Evolutionary conservation across 2,888 invertebrate genomes (phyloP), one percentile per base, ranked within the genome.

Genomic region (Melanophora roralis): DNA sequence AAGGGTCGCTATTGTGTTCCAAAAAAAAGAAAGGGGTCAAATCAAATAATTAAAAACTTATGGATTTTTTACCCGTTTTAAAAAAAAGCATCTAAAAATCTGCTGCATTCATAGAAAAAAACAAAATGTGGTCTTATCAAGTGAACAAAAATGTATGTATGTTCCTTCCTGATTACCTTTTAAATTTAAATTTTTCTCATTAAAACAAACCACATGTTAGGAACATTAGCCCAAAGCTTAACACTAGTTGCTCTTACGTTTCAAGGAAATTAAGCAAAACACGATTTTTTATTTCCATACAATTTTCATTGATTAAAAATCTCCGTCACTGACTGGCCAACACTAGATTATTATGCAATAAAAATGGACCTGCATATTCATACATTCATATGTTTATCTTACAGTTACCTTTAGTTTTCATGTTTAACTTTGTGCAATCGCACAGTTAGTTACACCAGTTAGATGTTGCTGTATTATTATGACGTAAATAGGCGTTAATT

Each of bases 401-500:
- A 49, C 73, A 65, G 53, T 55, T 59, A 40, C 59, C n/a, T 51
- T 60, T 60, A 19, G 21, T 40, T 27, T 27, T 5, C 12, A 38
- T 57, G 45, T 47, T 27, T 1, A 14, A 36, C 12, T 38, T 9
- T 51, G 8, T 8, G 47, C 14, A 4, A 34, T 34, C 3, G 8
- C 1, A 8, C 7, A 1, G 38, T 36, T 12, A 2, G n/a, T n/a
- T n/a, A 9, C 21, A 12, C 19, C 60, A 40, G 49, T 27, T 49
- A 40, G 49, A 60, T 9, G 8, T 55, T 55, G 36, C 45, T n/a
- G n/a, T 49, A 36, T 64, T 43, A 72, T 64, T 64, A 72, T 72
- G 55, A 72, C 27, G 53, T 47, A 76, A 76, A 69, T 32, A 78
- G 77, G 72, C 77, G 60, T 72, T 78, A 72, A 72, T 65, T 78